phyloP scores from a whole-genome alignment of 2,888 invertebrate species.

The Pyrrhopygopsis socrates region DNA sequence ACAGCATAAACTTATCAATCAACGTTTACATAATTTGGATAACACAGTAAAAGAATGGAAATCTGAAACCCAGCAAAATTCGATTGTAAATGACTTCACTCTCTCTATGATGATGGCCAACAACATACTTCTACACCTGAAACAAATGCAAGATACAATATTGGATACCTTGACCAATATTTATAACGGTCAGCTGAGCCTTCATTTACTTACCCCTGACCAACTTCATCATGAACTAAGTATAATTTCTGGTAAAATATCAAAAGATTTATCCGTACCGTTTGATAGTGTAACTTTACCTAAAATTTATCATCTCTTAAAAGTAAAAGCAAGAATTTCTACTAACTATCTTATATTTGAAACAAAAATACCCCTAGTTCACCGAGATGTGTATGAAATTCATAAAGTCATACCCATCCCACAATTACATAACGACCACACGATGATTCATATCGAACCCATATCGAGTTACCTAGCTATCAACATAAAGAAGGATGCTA shows the following conservation, averaged over 20 bases:
- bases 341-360: not conserved
- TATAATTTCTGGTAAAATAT: not conserved
- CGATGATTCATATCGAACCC: not conserved
- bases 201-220: constrained; percentile 32
- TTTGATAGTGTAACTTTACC: constrained; percentile 2
- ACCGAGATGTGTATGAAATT: not conserved
- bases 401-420: not conserved
- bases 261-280: constrained; percentile 22
- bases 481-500: not conserved
- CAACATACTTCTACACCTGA: constrained; percentile 34
- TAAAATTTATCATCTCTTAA: constrained; percentile 25
- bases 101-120: constrained; percentile 25
- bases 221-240: constrained; percentile 15
- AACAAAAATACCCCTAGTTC: not conserved
- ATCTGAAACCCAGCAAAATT: not conserved
- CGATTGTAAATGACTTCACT: too few species aligned
- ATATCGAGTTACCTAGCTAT: not conserved
- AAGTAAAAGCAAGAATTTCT: not conserved
- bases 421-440: not conserved
- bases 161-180: not conserved
- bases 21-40: not conserved
- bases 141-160: constrained; percentile 5
- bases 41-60: not conserved
- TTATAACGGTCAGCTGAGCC: not conserved
- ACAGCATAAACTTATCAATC: not conserved